These are phyloP conservation scores for Metopolophium dirhodum DNA, from an alignment of 1,140 invertebrate species.

Conservation along the genomic window DNA sequence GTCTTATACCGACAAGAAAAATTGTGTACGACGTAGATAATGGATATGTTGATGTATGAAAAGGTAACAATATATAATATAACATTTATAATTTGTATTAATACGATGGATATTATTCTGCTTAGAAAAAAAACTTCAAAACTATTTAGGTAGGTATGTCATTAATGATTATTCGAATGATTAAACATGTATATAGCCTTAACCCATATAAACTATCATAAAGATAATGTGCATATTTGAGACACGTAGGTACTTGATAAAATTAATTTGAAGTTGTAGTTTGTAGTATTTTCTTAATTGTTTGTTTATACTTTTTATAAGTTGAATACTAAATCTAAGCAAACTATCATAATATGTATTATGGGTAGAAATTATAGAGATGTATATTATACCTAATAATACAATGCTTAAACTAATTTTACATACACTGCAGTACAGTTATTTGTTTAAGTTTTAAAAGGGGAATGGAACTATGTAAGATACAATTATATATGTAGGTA, in stretches of 20 bases:
- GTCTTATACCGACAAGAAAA: not conserved
- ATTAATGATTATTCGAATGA: not conserved
- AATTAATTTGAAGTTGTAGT: not conserved
- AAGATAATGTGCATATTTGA: not conserved
- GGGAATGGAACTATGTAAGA: too few relatives aligned
- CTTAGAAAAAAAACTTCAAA: not conserved
- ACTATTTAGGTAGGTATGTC: not conserved
- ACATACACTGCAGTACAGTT: not conserved
- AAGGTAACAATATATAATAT: not conserved
- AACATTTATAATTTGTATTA: conserved; percentile 7
- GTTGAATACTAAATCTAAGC: not conserved
- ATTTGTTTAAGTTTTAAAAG: too few relatives aligned
- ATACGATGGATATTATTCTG: not conserved
- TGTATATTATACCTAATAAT: not conserved
- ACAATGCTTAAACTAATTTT: not conserved
- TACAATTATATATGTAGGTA: too few relatives aligned
- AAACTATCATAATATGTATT: not conserved
- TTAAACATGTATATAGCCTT: not conserved
- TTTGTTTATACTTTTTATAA: not conserved
- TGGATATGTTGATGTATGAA: not conserved
- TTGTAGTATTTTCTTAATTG: not conserved
- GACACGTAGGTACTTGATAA: not conserved
- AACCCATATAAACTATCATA: not conserved
- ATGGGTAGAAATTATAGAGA: not conserved
- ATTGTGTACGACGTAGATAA: not conserved